Evolutionary conservation across 2,888 invertebrate species (phyloP), one percentile per base, ranked within the genome.

Genomic region (Spatulosminthurus flaviceps): DNA sequence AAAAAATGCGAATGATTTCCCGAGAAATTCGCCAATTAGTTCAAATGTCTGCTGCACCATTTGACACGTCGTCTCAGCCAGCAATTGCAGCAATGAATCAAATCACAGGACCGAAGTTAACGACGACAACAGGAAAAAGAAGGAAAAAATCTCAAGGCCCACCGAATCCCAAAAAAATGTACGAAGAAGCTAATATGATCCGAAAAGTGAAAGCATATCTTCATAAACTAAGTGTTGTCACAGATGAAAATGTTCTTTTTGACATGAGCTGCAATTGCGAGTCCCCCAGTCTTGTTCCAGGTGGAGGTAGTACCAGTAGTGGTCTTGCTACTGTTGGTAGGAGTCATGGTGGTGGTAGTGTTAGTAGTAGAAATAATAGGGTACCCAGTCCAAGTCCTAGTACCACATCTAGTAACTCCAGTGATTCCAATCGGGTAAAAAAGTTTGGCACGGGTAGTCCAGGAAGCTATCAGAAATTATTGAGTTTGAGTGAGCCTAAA

Each of bases 81-180:
- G 95, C 95, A 1, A 95, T 95, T 93, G 94, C 95, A 78, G 93
- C 95, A 70, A 89, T 95, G 80, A 95, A 95, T 88, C 95, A 95
- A 88, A 90, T 95, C 87, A 79, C 79, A 70, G 78, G 79, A 34
- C 70, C 80, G 22, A 88, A 86, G 83, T 67, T 86, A 79, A 83
- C 87, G 83, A 81, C 87, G n/a, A 93, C 95, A 0, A 96, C 95
- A 0, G 95, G 96, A 0, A 96, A 96, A 87, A 90, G 95, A 85
- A 91, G 96, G 85, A 95, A 96, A 88, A 94, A 96, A 87, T 81
- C 81, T 61, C 80, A 82, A 74, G 80, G 79, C 11, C 80, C 79
- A 0, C 95, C 95, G 0, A 97, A 98, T 89, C 95, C 96, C 75
- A 97, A 97, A 89, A 97, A 97, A 88, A 97, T 98, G 97, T 98